Conservation (phyloP, 23 tunicate genomes). For the Styela clava region DNA sequence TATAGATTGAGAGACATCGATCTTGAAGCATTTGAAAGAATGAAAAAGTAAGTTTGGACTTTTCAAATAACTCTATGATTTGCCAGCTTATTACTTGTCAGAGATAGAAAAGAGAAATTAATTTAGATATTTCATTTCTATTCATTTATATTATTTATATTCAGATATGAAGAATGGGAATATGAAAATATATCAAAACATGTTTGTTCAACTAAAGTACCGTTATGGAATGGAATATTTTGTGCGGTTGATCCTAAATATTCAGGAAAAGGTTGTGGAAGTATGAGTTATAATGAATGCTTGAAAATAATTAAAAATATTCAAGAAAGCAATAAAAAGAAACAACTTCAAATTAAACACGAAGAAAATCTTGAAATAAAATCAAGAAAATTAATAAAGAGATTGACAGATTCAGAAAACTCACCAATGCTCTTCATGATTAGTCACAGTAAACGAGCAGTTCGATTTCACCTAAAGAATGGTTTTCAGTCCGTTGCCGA, state of each 20-base stretch:
- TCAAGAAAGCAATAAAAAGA: neutral
- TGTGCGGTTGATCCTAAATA: slow-evolving; percentile 72
- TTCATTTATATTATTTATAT: neutral
- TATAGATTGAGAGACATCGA: slow-evolving; percentile 47
- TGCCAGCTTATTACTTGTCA: too few relatives aligned
- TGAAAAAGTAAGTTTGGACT: neutral
- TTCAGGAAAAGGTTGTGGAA: slow-evolving; percentile 69
- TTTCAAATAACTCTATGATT: too few relatives aligned
- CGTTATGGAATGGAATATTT: slow-evolving; percentile 87
- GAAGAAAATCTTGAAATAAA: neutral
- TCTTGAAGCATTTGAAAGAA: slow-evolving; percentile 33
- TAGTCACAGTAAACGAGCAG: slow-evolving; percentile 71
- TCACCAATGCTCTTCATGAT: slow-evolving; percentile 63
- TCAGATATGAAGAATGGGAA: slow-evolving; percentile 95
- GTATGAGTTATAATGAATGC: slow-evolving; percentile 14
- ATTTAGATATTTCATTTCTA: too few relatives aligned
- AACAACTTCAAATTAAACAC: neutral
- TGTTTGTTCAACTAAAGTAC: slow-evolving; percentile 43
- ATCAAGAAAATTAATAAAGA: too few relatives aligned
- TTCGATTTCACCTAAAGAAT: slow-evolving; percentile 64
- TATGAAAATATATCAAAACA: slow-evolving; percentile 34
- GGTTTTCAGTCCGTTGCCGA: slow-evolving; percentile 66
- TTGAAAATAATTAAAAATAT: neutral
- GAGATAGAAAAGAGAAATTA: too few relatives aligned
- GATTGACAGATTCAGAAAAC: too few relatives aligned